Base-by-base conservation (phyloP, 1,140 invertebrate species). In the Wiebesia pumilae region DNA sequence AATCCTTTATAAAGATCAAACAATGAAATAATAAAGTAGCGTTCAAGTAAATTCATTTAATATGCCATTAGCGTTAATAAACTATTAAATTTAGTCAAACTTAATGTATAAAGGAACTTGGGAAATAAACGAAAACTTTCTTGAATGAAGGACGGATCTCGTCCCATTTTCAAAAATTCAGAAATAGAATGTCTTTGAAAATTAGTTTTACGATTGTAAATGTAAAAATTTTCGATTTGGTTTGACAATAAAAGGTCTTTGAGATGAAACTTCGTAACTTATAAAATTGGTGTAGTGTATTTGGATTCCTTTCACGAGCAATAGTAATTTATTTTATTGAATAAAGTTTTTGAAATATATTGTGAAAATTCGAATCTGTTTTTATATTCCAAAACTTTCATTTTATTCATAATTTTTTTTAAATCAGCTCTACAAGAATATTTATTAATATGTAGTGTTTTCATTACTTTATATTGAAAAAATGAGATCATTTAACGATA, bases 141-240 rank as follows among this genome's bases (percentile, higher is more conserved):
- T 62, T 80, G 21, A 6, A 9, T 19, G 19, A 27, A 7, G 21
- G 7, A 24, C 24, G 27, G 54, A 47, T 43, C 43, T 80, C 9
- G 30, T 6, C 33, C 27, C 51, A 62, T 62, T 80, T 62, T 80
- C n/a, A 38, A 51, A 80, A 62, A 80, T 62, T 62, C 21, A 33
- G 78, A n/a, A 80, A 80, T 33, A 33, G 43, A 27, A 51, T 51
- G 27, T 51, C 30, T 71, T 35, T 38, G 33, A 38, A 21, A 35
- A 35, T 10, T 35, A 71, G 67, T 71, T 71, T 71, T 71, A 71
- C 19, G 67, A 80, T 80, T n/a, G 51, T 51, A 80, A 80, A 80
- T 81, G 80, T 69, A 51, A 81, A 69, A 35, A 69, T 65, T 47
- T 81, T 69, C 80, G 27, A 81, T 81, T 81, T 65, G 58, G 27